Base-by-base conservation (phyloP, 2,888 invertebrate species). In the Diabrotica balteata region DNA sequence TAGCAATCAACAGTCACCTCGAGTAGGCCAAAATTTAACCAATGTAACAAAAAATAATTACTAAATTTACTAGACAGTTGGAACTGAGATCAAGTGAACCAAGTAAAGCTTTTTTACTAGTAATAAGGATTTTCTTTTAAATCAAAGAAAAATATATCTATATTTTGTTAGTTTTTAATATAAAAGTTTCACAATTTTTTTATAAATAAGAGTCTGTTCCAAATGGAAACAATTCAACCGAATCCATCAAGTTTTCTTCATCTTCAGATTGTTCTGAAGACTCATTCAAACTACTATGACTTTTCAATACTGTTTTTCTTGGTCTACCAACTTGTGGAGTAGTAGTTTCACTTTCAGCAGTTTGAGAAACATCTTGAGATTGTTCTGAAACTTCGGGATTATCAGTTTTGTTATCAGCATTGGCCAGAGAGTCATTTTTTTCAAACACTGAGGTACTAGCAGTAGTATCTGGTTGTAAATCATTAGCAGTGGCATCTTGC, bases 141-240 rank as follows among this genome's bases (percentile, higher is more conserved):
- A 32, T 32, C 32, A 32, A 47, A 47, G 47, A 5, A 1, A 32
- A 32, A 32, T 5, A 32, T 32, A 32, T 4, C 32, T 32, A 32
- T 32, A 32, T 32, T 32, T 32, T 4, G 5, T 4, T 32, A 32
- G 32, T 32, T 32, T 32, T 32, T 32, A 32, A 32, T 32, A 32
- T 32, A 32, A 32, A 32, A 32, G 47, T 9, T 8, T 47, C 17
- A 47, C n/a, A 9, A 4, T 47, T 9, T 47, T 62, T 49, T 69
- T 67, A 76, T 62, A 76, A 73, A 71, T 76, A 76, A 6, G 75
- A 75, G 22, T 59, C 59, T 8, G 65, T 71, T 45, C 75, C 77
- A 49, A 77, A 74, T 8, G 77, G 77, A 70, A 77, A 77, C 17
- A 77, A 64, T 17, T 75, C 75, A 8, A 67, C 51, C 10, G 71